These are phyloP conservation scores for Andrena marginata DNA, from an alignment of 2,888 invertebrate species.

Conservation along the genomic window DNA sequence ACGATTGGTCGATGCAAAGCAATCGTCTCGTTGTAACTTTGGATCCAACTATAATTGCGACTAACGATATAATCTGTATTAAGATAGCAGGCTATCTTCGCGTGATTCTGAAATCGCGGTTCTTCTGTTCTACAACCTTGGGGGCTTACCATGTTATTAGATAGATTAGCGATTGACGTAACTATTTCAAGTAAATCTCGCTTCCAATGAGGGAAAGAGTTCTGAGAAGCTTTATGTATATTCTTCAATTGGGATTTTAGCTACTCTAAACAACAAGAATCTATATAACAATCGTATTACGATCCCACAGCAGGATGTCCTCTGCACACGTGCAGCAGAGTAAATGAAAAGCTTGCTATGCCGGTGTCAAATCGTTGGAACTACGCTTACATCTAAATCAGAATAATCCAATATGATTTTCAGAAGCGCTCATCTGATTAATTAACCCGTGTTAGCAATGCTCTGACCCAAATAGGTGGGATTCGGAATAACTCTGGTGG, in stretches of 20 bases:
- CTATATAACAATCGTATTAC: too few species aligned
- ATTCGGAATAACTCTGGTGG: background rate
- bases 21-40: too few species aligned
- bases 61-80: too few species aligned
- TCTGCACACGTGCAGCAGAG: too few species aligned
- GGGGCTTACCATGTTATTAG: background rate
- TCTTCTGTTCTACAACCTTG: background rate
- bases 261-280: background rate
- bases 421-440: background rate
- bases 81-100: too few species aligned
- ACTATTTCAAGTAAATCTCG: background rate
- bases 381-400: background rate
- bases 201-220: background rate
- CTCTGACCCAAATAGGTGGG: background rate
- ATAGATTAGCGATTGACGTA: background rate
- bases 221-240: background rate
- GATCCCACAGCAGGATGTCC: too few species aligned
- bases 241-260: too few species aligned
- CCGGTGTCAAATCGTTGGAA: background rate
- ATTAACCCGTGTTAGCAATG: background rate
- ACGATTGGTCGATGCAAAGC: too few species aligned
- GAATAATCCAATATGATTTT: background rate
- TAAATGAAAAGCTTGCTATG: too few species aligned
- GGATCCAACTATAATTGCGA: too few species aligned
- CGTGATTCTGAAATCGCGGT: background rate